phyloP scores from a whole-genome alignment of 2,888 invertebrate species.

The Catocala sponsa region DNA sequence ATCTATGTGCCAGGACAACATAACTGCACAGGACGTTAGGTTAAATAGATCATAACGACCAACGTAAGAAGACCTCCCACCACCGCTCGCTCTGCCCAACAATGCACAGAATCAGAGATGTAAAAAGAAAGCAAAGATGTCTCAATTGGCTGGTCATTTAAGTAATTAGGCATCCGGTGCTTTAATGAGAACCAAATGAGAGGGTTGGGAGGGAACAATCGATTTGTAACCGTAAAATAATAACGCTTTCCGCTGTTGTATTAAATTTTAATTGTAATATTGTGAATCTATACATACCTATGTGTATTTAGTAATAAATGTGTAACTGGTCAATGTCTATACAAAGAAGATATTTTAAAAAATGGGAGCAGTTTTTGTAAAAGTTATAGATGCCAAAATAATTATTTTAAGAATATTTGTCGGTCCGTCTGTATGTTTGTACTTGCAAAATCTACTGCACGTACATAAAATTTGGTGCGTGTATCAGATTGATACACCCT shows the following conservation, averaged over 20 bases:
- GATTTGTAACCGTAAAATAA: slow-evolving; percentile 84
- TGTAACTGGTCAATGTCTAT: too few relatives aligned
- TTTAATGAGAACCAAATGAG: slow-evolving; percentile 85
- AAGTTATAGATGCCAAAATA: too few relatives aligned
- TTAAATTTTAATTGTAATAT: slow-evolving; percentile 49
- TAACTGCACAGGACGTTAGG: slow-evolving; percentile 62
- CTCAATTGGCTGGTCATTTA: slow-evolving; percentile 74
- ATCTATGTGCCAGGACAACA: slow-evolving; percentile 57
- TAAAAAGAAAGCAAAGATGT: slow-evolving; percentile 66
- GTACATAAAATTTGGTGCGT: too few relatives aligned
- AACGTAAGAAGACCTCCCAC: slow-evolving; percentile 48
- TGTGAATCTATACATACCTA: slow-evolving; percentile 12
- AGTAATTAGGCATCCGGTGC: slow-evolving; percentile 82
- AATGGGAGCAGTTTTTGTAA: too few relatives aligned
- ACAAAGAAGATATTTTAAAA: too few relatives aligned
- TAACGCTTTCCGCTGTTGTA: slow-evolving; percentile 76
- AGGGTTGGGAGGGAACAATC: slow-evolving; percentile 78
- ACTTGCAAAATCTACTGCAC: too few relatives aligned
- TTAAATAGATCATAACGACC: slow-evolving; percentile 67
- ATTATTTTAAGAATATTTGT: too few relatives aligned
- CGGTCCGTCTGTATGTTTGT: too few relatives aligned
- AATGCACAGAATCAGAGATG: slow-evolving; percentile 39
- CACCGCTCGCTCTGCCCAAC: slow-evolving; percentile 30
- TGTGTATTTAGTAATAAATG: too few relatives aligned
- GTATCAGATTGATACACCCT: too few relatives aligned